These are phyloP conservation scores for Felis chaus DNA, from an alignment of 2,113 vertebrate species.

Conservation along the genomic window DNA sequence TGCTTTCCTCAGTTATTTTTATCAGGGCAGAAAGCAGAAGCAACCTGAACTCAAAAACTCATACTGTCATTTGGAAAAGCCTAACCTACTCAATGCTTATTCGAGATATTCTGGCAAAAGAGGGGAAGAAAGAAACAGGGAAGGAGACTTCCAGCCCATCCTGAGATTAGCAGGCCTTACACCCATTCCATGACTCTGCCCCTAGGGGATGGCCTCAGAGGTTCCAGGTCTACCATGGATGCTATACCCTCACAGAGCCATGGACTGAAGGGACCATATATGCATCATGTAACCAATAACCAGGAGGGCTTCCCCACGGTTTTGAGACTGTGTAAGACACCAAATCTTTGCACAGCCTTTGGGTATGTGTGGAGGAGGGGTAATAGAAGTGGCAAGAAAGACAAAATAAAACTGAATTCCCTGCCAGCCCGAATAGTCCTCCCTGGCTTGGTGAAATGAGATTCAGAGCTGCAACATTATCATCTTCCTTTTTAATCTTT, in stretches of 20 bases:
- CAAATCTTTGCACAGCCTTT: background rate
- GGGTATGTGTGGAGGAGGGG: background rate
- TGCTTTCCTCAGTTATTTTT: slow-evolving; percentile 2
- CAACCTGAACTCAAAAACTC: background rate
- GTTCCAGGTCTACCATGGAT: background rate
- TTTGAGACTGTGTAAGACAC: background rate
- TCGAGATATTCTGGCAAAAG: background rate
- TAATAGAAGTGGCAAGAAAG: background rate
- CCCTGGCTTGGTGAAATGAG: background rate
- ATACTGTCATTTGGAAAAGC: slow-evolving; percentile 20
- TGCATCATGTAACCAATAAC: background rate
- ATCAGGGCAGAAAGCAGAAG: slow-evolving; percentile 7
- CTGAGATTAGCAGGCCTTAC: background rate
- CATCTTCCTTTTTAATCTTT: background rate
- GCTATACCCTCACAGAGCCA: background rate
- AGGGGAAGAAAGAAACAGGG: background rate
- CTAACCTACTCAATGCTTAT: background rate
- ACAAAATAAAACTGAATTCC: background rate
- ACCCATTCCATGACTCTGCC: background rate
- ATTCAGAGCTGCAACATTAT: background rate
- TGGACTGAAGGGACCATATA: background rate
- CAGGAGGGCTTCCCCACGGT: background rate
- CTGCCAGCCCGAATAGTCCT: background rate
- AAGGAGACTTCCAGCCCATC: background rate
- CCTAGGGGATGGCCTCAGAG: background rate